Evolutionary conservation across 2,113 vertebrate genomes (phyloP).

Genomic region (Brachirus orientalis): DNA sequence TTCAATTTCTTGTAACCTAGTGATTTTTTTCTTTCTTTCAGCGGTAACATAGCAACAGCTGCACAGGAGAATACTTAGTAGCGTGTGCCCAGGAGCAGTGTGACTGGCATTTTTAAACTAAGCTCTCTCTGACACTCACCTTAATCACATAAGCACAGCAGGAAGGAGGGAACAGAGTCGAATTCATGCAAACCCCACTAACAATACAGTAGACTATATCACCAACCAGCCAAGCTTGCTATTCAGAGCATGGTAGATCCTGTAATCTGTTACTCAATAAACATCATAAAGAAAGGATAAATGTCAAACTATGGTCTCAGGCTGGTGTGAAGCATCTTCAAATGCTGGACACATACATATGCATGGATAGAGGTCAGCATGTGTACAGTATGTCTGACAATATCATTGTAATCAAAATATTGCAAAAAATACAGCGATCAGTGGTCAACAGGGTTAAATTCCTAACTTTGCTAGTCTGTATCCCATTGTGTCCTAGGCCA

Average conservation of each 20-base stretch:
- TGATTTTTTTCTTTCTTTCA: slow-evolving; percentile 16
- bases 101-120: slow-evolving; percentile 63
- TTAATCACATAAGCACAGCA: slow-evolving; percentile 61
- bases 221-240: slow-evolving; percentile 11
- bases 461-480: too few relatives aligned
- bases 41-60: slow-evolving; percentile 64
- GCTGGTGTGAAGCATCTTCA: too few relatives aligned
- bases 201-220: background rate
- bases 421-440: too few relatives aligned
- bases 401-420: too few relatives aligned
- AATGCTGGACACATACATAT: too few relatives aligned
- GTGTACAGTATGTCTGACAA: too few relatives aligned
- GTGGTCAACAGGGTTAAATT: too few relatives aligned
- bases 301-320: too few relatives aligned
- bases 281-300: too few relatives aligned
- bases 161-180: slow-evolving; percentile 26
- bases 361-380: too few relatives aligned
- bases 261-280: too few relatives aligned
- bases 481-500: too few relatives aligned
- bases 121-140: slow-evolving; percentile 49
- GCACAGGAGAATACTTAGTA: slow-evolving; percentile 48
- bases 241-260: slow-evolving; percentile 12
- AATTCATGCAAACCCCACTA: background rate
- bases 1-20: slow-evolving; percentile 54
- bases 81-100: slow-evolving; percentile 46